phyloP scores from a whole-genome alignment of 2,797 vertebrate genomes.

The Spinus pinus region DNA sequence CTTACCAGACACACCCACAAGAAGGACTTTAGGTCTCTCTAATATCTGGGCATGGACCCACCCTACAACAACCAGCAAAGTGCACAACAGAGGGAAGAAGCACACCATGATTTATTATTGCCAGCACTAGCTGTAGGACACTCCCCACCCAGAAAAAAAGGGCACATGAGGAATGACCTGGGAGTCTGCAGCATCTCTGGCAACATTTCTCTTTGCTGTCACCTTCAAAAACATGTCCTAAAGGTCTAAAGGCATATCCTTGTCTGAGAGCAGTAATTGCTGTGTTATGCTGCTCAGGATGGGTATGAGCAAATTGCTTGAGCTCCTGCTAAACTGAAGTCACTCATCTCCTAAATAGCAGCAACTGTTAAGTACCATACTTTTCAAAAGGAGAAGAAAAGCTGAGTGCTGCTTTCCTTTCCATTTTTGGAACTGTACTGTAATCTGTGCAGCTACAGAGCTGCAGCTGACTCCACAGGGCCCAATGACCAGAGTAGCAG shows the following conservation, averaged over 20 bases:
- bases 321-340: background rate
- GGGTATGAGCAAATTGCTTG: background rate
- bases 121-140: background rate
- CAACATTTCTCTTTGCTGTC: background rate
- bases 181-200: background rate
- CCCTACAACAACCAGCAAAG: background rate
- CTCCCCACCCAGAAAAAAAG: background rate
- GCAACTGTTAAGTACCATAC: slow-evolving; percentile 1
- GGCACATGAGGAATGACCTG: background rate
- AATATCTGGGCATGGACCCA: background rate
- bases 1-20: background rate
- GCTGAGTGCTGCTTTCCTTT: slow-evolving; percentile 29
- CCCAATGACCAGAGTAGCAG: background rate
- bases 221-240: background rate
- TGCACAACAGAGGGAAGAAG: background rate
- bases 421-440: slow-evolving; percentile 51
- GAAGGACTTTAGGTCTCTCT: fast-evolving
- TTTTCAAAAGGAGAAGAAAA: slow-evolving; percentile 43
- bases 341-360: slow-evolving; percentile 13
- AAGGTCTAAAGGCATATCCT: background rate
- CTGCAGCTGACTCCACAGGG: slow-evolving; percentile 20
- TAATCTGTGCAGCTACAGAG: background rate
- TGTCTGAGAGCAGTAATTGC: background rate
- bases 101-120: background rate
- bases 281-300: background rate